Evolutionary conservation across 2,113 vertebrate genomes (phyloP), one percentile per base, ranked within the genome.

Genomic region (Brachyhypopomus gauderio): DNA sequence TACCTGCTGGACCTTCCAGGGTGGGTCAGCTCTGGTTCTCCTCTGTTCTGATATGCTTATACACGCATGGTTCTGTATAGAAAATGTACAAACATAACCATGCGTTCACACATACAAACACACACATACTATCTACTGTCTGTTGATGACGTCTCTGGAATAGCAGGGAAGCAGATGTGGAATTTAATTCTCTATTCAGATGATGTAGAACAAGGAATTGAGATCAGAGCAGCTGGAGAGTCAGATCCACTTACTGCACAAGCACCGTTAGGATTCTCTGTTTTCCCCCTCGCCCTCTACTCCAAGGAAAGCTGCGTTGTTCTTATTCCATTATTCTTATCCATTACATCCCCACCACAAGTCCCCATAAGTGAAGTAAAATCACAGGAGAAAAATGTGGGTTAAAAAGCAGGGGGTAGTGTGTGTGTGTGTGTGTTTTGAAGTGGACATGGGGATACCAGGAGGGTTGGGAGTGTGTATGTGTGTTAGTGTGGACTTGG

Each of bases 231-330:
- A 75, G 72, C 82, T 79, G 72, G 71, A 71, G 71, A 52, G 72
- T 84, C 70, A 82, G 60, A 82, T 75, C 69, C 77, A 74, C 71
- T 74, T 82, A 72, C 77, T 79, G 27, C 73, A 77, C 25, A 80
- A 70, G 63, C 74, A 77, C 34, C 45, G 48, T 69, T 22, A 45
- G 77, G 38, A 62, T 56, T 23, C 58, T 19, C 8, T 9, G 48
- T 66, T 20, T 41, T 22, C 70, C 41, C 56, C 58, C 69, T 55
- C 80, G 23, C 41, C 55, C 27, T 63, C 63, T 45, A 12, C 16
- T 66, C 25, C 30, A 48, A 48, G 45, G 45, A 48, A 48, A 48
- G 1, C 76, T 66, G 5, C 36, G 1, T 75, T 20, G 30, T 55
- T 60, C 55, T 75, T n/a, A 8, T 5, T 30, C 36, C n/a, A 25